Percentiles rank a stretch among this genome's conserved stretches.
Conservation (phyloP, 2,113 vertebrate genomes). For the Sphaerodactylus townsendi region DNA sequence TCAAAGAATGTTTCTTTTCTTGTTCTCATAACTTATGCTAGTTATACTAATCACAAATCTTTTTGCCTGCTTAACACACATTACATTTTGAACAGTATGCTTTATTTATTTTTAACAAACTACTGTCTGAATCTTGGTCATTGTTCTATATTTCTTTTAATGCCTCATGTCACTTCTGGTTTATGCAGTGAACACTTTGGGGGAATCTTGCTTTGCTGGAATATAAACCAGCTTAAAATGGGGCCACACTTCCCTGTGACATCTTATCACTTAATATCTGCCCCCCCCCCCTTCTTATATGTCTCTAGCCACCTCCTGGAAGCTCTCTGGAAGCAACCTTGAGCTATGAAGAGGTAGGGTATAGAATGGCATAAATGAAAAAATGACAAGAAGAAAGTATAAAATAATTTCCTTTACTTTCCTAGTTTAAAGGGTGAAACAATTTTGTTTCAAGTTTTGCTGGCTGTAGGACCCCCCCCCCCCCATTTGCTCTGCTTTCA, state of each 20-base stretch:
- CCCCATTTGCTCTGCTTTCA: no score
- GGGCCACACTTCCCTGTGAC: not conserved
- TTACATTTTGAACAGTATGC: not conserved
- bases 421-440: no score
- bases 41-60: conserved; percentile 21
- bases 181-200: not conserved
- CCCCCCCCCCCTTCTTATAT: no score
- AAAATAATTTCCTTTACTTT: no score
- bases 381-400: no score
- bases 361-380: no score
- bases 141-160: not conserved
- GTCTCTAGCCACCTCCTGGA: no score
- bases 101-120: not conserved
- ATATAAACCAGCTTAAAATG: not conserved
- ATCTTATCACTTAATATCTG: not conserved
- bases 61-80: conserved; percentile 39
- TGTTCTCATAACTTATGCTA: conserved; percentile 19
- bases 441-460: no score
- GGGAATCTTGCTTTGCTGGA: not conserved
- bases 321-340: no score
- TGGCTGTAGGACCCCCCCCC: no score
- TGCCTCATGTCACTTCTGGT: not conserved
- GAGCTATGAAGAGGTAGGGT: no score
- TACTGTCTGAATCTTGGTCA: not conserved
- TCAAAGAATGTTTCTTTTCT: conserved; percentile 38